Percentiles rank a stretch among this genome's conserved stretches.
phyloP scores from a whole-genome alignment of 2,113 vertebrate species.

The Melanerpes aurifrons region DNA sequence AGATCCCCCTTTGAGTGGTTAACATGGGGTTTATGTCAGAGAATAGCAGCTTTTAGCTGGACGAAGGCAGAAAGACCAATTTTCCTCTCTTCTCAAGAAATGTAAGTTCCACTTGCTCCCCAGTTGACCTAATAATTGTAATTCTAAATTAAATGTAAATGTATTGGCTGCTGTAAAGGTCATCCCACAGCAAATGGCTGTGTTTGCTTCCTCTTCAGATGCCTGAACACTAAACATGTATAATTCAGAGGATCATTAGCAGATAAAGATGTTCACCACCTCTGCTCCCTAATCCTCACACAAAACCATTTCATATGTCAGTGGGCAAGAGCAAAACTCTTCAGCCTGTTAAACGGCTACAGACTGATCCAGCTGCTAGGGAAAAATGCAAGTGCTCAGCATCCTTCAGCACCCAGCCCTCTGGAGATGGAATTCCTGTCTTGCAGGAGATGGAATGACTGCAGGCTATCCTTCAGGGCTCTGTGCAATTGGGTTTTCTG shows the following conservation, averaged over 20 bases:
- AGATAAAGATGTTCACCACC: conserved; percentile 58
- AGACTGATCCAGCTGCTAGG: neutral
- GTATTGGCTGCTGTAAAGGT: conserved; percentile 68
- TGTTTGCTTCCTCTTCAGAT: conserved; percentile 56
- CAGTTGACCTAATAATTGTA: conserved; percentile 60
- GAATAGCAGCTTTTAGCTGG: neutral
- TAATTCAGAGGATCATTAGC: conserved; percentile 66
- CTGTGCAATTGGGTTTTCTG: neutral
- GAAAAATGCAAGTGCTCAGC: neutral
- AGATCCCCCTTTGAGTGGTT: neutral
- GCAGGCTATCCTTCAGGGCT: neutral
- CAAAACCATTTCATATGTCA: conserved; percentile 10
- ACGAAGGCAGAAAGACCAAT: neutral
- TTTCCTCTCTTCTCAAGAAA: conserved; percentile 47
- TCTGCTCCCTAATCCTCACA: conserved; percentile 34
- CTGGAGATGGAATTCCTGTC: neutral
- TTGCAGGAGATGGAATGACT: neutral
- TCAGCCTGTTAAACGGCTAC: neutral
- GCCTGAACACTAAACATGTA: conserved; percentile 52
- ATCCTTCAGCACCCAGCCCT: neutral
- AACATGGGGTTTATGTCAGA: neutral
- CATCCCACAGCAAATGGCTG: conserved; percentile 41
- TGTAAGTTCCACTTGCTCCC: conserved; percentile 59
- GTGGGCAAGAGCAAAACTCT: conserved; percentile 18
- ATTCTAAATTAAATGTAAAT: conserved; percentile 71